Conservation (phyloP, 2,797 vertebrate species). For the Prionace glauca region DNA sequence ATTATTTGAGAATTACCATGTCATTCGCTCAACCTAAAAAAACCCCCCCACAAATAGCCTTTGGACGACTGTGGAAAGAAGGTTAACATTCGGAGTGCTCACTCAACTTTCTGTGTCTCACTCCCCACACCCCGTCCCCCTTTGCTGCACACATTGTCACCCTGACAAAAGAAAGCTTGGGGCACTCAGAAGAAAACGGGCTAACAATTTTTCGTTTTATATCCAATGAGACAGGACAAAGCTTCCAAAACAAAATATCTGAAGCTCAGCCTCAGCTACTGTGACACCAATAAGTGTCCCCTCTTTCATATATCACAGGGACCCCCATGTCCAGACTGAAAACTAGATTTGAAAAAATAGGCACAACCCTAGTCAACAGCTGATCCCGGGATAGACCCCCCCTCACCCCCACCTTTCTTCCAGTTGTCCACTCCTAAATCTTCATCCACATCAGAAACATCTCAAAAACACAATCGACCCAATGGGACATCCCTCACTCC, state of each 20-base stretch:
- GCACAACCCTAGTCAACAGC: not conserved
- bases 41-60: not conserved
- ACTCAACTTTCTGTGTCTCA: not conserved
- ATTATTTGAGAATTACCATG: too few species aligned
- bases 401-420: not conserved
- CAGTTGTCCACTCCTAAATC: not conserved
- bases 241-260: not conserved
- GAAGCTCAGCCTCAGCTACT: not conserved
- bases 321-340: not conserved
- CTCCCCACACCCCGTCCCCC: not conserved
- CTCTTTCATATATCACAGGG: not conserved
- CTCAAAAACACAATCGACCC: not conserved
- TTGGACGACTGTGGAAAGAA: not conserved
- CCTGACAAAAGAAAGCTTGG: not conserved
- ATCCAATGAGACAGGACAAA: not conserved
- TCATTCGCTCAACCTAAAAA: not conserved
- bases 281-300: not conserved
- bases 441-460: not conserved
- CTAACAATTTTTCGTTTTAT: not conserved
- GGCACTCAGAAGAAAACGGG: not conserved
- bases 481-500: not conserved
- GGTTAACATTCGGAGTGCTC: not conserved
- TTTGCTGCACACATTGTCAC: not conserved
- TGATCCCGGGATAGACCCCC: not conserved
- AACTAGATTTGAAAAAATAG: not conserved